These are phyloP conservation scores for Megalonaias nervosa DNA, from an alignment of 1,140 invertebrate species.

Conservation along the genomic window DNA sequence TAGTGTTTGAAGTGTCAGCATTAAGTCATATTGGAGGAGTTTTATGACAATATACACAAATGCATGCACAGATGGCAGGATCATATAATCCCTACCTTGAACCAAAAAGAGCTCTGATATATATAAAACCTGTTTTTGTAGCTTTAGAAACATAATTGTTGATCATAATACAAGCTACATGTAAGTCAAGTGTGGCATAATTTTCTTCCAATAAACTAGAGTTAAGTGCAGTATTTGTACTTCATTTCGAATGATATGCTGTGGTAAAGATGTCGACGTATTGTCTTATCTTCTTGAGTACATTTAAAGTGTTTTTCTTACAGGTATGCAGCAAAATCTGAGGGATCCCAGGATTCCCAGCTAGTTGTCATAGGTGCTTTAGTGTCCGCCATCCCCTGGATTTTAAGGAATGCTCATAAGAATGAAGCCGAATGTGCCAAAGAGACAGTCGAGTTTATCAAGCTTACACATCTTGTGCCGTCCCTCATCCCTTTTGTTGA, in stretches of 20 bases:
- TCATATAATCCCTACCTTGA: no score
- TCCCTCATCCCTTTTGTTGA: slow-evolving; percentile 54
- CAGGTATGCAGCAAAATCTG: slow-evolving; percentile 39
- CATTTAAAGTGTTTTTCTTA: slow-evolving; percentile 1
- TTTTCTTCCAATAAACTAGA: no score
- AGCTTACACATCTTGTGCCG: slow-evolving; percentile 58
- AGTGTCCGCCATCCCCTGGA: slow-evolving; percentile 57
- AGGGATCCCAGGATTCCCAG: slow-evolving; percentile 48
- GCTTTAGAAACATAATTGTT: no score
- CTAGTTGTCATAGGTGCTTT: slow-evolving; percentile 56
- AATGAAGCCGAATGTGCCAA: slow-evolving; percentile 56
- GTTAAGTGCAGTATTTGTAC: no score
- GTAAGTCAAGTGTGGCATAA: no score
- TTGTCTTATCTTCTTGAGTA: not conserved
- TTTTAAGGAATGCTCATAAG: slow-evolving; percentile 53
- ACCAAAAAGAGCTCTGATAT: no score
- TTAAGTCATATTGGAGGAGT: no score
- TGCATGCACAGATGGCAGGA: no score
- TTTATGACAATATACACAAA: no score
- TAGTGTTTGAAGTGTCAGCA: no score
- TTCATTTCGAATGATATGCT: not conserved
- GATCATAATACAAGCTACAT: no score
- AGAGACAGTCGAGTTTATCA: slow-evolving; percentile 52
- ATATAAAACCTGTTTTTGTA: no score
- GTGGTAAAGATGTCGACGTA: not conserved